Evolutionary conservation across 2,888 invertebrate genomes (phyloP).

Genomic region (Drosophila kanekoi): DNA sequence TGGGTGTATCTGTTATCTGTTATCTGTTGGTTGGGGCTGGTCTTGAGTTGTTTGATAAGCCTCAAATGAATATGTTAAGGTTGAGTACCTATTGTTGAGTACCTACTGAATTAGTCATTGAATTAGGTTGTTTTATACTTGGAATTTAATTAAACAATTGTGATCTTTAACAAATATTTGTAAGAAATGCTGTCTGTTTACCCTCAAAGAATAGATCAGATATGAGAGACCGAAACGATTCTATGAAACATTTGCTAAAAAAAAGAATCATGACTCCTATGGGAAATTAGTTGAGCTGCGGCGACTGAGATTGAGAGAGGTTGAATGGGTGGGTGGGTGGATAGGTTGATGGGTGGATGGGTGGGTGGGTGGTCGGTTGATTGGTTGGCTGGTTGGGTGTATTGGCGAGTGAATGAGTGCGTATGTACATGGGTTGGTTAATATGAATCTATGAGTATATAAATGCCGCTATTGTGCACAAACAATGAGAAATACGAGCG

Average conservation of each 20-base stretch:
- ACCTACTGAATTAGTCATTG: not conserved
- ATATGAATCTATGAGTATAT: slow-evolving; percentile 5
- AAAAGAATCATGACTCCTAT: slow-evolving; percentile 1
- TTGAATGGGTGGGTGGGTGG: not conserved
- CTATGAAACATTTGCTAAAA: slow-evolving; percentile 4
- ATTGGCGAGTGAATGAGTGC: slow-evolving; percentile 7
- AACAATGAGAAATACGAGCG: slow-evolving; percentile 50
- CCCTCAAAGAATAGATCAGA: slow-evolving; percentile 6
- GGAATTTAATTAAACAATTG: slow-evolving; percentile 9
- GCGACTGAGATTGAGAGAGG: not conserved
- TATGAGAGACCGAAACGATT: not conserved
- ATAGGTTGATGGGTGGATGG: not conserved
- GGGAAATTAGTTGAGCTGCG: not conserved
- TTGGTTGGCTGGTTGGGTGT: not conserved
- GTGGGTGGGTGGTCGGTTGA: not conserved
- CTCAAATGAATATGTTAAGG: not conserved
- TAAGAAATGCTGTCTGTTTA: slow-evolving; percentile 7
- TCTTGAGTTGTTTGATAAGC: slow-evolving; percentile 3
- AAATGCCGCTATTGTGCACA: slow-evolving; percentile 27
- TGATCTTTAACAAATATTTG: slow-evolving; percentile 13
- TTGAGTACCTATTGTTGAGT: too few species aligned
- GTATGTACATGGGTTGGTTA: slow-evolving; percentile 11
- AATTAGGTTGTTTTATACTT: not conserved
- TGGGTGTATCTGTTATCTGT: not conserved
- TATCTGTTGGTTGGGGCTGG: not conserved